Evolutionary conservation across 2,113 vertebrate genomes (phyloP), one percentile per base, ranked within the genome.

Genomic region (Archocentrus centrarchus): DNA sequence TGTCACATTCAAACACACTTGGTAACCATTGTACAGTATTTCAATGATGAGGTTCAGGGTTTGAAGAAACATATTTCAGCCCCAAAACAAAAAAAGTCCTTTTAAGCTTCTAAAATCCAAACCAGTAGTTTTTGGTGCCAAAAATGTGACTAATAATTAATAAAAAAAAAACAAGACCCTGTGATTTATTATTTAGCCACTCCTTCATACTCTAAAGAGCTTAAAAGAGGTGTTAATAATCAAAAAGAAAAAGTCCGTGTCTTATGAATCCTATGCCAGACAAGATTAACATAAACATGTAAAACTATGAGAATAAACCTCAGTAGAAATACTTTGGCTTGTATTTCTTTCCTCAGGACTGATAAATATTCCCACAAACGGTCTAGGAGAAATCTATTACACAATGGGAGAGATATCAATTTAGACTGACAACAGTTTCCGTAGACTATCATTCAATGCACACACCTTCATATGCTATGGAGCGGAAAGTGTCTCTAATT

Each of bases 351-450:
- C 32, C 3, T 41, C 39, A 3, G 24, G 53, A 17, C 22, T 55
- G 11, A 57, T 64, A 27, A 59, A 59, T 80, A 62, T 64, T 66
- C 2, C 13, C 4, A 32, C 15, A 57, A 47, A 30, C 66, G 24
- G 61, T 73, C 5, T 18, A 75, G 75, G 13, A 81, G 30, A 59
- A 80, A 55, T 78, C 2, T 14, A 9, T 44, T 39, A 18, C 32
- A 44, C 61, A 44, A 68, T 68, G 9, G 30, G 53, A 81, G 30
- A 80, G 55, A 24, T 3, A 55, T 24, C 27, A 39, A 75, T 75
- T 83, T 61, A 75, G 5, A 66, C 6, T 77, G 63, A 79, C 81
- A 85, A 77, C 82, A 75, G 47, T 84, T 88, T 86, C 75, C 80
- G 20, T 78, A 60, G 63, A 61, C 41, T 75, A 70, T 84, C 63